Conservation (phyloP, 1,140 invertebrate species). For the Cyphomyrmex costatus region DNA sequence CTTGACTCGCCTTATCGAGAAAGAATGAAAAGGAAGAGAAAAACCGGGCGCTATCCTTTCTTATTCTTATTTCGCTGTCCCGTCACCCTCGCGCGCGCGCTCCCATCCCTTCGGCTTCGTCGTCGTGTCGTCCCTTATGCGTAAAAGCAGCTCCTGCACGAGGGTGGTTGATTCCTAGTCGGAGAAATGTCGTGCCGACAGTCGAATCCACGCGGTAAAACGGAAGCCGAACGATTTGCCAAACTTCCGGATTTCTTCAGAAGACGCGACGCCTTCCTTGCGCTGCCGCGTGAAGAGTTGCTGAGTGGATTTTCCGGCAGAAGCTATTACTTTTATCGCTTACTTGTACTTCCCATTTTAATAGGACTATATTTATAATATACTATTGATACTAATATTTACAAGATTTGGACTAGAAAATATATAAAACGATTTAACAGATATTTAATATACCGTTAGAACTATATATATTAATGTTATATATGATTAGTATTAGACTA, state of each 20-base stretch:
- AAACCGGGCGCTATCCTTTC: constrained; percentile 60
- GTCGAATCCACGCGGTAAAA: constrained; percentile 60
- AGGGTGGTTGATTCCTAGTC: constrained; percentile 68
- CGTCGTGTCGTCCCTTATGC: constrained; percentile 63
- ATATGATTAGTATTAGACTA: no score
- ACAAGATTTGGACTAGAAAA: neutral
- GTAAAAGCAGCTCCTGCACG: constrained; percentile 49
- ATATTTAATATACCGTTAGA: no score
- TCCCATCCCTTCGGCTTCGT: constrained; percentile 1
- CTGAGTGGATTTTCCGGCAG: constrained; percentile 19
- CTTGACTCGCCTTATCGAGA: constrained; percentile 51
- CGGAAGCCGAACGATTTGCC: constrained; percentile 70
- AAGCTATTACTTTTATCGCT: neutral
- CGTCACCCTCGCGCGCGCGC: neutral
- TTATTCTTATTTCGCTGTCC: constrained; percentile 70
- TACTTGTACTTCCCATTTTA: neutral
- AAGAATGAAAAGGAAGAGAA: constrained; percentile 52
- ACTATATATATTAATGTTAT: no score
- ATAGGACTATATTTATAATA: neutral
- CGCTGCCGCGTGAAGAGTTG: neutral
- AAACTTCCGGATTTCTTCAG: constrained; percentile 67
- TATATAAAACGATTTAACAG: no score
- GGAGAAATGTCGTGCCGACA: constrained; percentile 70
- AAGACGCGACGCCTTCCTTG: neutral
- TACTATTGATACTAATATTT: neutral